Percentiles rank a stretch among this genome's conserved stretches.
These are phyloP conservation scores for Nestor notabilis DNA, from an alignment of 2,113 vertebrate genomes.

Conservation along the genomic window DNA sequence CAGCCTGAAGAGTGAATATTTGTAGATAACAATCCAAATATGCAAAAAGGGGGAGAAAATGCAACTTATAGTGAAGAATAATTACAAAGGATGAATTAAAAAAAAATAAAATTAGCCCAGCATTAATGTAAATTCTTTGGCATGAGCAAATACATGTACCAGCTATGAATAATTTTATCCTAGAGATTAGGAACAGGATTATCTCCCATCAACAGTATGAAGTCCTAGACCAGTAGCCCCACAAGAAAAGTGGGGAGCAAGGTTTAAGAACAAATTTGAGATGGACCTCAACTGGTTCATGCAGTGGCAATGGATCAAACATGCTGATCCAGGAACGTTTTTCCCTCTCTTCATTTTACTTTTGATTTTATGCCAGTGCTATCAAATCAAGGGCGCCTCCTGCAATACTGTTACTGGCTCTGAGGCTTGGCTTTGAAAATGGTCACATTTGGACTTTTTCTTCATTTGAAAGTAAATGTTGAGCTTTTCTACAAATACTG, in stretches of 20 bases:
- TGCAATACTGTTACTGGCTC: neutral
- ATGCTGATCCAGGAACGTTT: neutral
- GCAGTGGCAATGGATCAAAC: neutral
- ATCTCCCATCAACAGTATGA: neutral
- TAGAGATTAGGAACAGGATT: neutral
- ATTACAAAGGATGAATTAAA: neutral
- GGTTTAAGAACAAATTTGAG: neutral
- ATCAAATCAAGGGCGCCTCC: neutral
- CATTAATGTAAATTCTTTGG: neutral
- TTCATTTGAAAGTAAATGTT: neutral
- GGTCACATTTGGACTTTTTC: neutral
- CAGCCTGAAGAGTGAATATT: neutral
- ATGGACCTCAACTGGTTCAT: neutral
- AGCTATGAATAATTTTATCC: neutral
- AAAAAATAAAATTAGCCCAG: neutral
- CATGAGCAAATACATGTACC: neutral
- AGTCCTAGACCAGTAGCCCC: neutral
- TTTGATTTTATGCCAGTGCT: neutral
- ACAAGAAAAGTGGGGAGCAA: neutral
- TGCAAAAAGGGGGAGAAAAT: neutral
- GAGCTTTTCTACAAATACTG: neutral
- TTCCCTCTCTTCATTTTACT: neutral
- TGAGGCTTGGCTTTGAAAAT: neutral
- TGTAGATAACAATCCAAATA: slow-evolving; percentile 4
- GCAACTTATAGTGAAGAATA: neutral